These are phyloP conservation scores for Poecilia picta DNA, from an alignment of 2,797 vertebrate genomes.

Conservation along the genomic window DNA sequence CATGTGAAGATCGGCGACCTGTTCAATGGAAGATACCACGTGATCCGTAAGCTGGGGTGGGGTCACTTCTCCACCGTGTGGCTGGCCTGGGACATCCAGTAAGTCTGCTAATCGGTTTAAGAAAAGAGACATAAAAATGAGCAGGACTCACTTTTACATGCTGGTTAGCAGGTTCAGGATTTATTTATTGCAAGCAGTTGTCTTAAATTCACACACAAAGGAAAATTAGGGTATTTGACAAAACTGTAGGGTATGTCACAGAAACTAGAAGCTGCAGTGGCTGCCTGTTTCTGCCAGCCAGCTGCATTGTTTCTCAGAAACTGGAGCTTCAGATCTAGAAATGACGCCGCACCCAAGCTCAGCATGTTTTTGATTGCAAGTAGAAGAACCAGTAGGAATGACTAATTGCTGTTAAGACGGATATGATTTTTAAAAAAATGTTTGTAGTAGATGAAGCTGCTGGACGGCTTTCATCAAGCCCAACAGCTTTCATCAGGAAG, in stretches of 20 bases:
- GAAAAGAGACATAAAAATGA: not conserved
- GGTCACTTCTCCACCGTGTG: constrained; percentile 99
- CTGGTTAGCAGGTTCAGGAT: not conserved
- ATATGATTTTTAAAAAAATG: no score
- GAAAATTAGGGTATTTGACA: not conserved
- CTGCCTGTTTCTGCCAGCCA: not conserved
- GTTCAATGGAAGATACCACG: constrained; percentile 93
- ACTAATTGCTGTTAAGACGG: not conserved
- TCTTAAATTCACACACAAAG: not conserved
- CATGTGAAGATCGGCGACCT: constrained; percentile 97
- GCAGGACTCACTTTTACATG: not conserved
- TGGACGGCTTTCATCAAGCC: no score
- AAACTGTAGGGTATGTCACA: not conserved
- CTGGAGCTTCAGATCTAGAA: not conserved
- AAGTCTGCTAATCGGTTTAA: constrained; percentile 60
- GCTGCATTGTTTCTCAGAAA: not conserved
- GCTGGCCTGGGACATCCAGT: constrained; percentile 98
- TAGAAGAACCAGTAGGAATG: not conserved
- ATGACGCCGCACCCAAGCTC: not conserved
- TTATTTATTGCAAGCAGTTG: not conserved
- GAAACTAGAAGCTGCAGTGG: not conserved
- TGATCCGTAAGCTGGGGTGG: constrained; percentile 98
- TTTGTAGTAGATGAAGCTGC: no score
- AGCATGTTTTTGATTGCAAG: not conserved
- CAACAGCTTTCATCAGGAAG: not conserved